Conservation (phyloP, 2,113 vertebrate species). For the Promerops cafer region DNA sequence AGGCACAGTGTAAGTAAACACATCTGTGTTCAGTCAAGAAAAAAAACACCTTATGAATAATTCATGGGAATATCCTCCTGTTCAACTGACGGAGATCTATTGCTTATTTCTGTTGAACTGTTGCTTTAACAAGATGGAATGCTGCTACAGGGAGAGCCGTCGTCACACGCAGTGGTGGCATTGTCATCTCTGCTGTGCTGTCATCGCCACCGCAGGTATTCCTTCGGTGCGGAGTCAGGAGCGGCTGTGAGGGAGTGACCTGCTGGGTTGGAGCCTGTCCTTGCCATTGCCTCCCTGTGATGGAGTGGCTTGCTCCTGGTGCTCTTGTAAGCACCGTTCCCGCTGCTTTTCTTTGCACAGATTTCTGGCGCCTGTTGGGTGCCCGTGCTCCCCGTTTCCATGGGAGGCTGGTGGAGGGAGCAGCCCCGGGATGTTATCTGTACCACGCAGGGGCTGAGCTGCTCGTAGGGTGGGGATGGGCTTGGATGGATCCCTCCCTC, state of each 20-base stretch:
- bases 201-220: fast-evolving
- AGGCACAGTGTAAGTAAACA: conserved; percentile 74
- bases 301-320: fast-evolving
- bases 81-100: not conserved
- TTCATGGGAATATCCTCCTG: not conserved
- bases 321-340: not conserved
- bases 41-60: conserved; percentile 21
- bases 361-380: not conserved
- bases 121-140: not conserved
- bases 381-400: fast-evolving
- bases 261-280: not conserved
- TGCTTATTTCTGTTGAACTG: not conserved
- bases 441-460: not conserved
- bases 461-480: not conserved
- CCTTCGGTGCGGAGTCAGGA: fast-evolving
- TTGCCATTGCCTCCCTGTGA: not conserved
- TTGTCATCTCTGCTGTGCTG: not conserved
- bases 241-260: not conserved
- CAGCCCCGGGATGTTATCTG: not conserved
- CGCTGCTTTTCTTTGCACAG: not conserved
- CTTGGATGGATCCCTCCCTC: not conserved
- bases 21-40: conserved; percentile 63
- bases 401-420: not conserved
- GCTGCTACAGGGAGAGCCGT: not conserved
- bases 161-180: fast-evolving